phyloP scores from a whole-genome alignment of 2,113 vertebrate species.

The Neotragus moschatus region DNA sequence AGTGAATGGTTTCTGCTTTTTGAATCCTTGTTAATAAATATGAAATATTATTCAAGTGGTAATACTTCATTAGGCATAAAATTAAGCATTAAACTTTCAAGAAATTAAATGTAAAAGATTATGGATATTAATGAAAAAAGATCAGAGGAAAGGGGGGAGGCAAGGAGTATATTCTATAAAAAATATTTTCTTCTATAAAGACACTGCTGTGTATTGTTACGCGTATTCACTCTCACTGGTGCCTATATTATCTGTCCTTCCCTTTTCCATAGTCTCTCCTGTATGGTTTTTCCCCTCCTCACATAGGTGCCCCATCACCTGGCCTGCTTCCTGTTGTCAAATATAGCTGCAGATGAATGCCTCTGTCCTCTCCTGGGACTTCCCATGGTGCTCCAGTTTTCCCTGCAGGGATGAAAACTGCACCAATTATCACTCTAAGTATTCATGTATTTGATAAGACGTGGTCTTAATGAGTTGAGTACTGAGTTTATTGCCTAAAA shows the following conservation, averaged over 20 bases:
- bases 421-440: not conserved
- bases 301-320: not conserved
- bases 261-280: not conserved
- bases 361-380: not conserved
- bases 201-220: not conserved
- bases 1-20: not conserved
- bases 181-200: not conserved
- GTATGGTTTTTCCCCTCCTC: not conserved
- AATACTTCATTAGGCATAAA: not conserved
- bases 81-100: not conserved
- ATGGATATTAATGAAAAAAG: not conserved
- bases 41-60: not conserved
- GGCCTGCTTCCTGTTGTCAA: not conserved
- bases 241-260: not conserved
- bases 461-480: not conserved
- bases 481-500: not conserved
- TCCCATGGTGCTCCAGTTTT: not conserved
- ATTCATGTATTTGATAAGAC: not conserved
- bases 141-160: not conserved
- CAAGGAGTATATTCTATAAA: not conserved
- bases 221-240: not conserved
- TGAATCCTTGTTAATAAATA: not conserved
- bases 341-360: not conserved
- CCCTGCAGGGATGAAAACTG: not conserved
- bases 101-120: conserved; percentile 22